Evolutionary conservation across 2,797 vertebrate genomes (phyloP).

Genomic region (Pantherophis vulpinus): DNA sequence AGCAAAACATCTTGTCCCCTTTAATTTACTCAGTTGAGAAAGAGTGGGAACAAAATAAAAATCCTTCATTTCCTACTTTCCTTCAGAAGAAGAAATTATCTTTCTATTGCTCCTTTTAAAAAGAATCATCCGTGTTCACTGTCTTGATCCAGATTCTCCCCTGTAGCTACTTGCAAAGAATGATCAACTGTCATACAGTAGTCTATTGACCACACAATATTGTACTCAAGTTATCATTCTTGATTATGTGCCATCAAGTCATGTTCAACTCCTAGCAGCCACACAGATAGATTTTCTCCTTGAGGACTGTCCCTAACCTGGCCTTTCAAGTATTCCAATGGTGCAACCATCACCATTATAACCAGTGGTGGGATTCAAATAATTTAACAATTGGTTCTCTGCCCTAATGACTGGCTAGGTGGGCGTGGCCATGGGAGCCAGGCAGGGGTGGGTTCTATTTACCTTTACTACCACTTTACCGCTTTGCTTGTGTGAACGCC

Average conservation of each 20-base stretch:
- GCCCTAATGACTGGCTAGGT: too few species aligned
- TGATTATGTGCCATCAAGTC: background rate
- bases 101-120: background rate
- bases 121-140: background rate
- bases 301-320: background rate
- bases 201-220: background rate
- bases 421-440: too few species aligned
- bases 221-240: background rate
- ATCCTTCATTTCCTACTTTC: background rate
- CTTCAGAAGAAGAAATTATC: background rate
- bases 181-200: background rate
- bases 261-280: background rate
- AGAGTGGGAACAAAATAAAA: background rate
- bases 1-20: background rate
- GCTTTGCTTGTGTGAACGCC: too few species aligned
- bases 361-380: too few species aligned
- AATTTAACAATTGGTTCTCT: too few species aligned
- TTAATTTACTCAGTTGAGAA: background rate
- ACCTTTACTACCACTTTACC: too few species aligned
- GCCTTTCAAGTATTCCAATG: background rate
- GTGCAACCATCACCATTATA: background rate
- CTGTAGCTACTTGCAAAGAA: background rate
- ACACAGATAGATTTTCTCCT: background rate
- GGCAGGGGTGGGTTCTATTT: too few species aligned
- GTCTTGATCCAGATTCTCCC: background rate